Evolutionary conservation across 1,140 invertebrate species (phyloP), one percentile per base, ranked within the genome.

Genomic region (Philopotamus ludificatus): DNA sequence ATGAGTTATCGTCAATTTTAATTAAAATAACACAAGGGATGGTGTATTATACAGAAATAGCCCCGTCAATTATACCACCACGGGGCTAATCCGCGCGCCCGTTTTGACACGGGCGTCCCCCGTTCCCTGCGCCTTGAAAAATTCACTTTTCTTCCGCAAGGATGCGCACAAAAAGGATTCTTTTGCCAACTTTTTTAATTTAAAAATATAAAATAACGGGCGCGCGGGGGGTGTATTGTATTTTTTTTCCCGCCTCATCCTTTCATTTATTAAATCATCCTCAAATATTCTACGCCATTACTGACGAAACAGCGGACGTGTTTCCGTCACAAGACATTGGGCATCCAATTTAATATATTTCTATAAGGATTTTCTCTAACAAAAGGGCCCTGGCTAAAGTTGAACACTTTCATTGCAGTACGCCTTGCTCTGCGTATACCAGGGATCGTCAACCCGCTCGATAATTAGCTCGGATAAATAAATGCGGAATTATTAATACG

Each of bases 131-230:
- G n/a, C n/a, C n/a, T n/a, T n/a, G 28, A 4, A 12, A 12, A 57
- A 22, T 28, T 21, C 23, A 28, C 39, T 53, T 25, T 53, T 57
- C 53, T 47, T 60, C 22, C 25, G 42, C 57, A 20, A 47, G 57
- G 47, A 25, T 20, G 57, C 28, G 39, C 57, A 60, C 57, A 60
- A 47, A 60, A 28, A 47, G 23, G 22, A 42, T 26, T 60, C n/a
- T 47, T n/a, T n/a, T 47, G 4, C 23, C 44, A 47, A 60, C 57
- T 60, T 60, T 60, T 60, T 60, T 60, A 60, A 60, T 60, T 60
- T 60, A 60, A 34, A n/a, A 34, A 34, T 41, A 41, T 4, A 22
- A 60, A 42, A 60, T 60, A 44, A 39, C 22, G 4, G 57, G 1
- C 54, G n/a, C n/a, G n/a, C n/a, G n/a, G n/a, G n/a, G n/a, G n/a